These are phyloP conservation scores for Xiphophorus hellerii DNA, from an alignment of 2,113 vertebrate genomes.

Conservation along the genomic window DNA sequence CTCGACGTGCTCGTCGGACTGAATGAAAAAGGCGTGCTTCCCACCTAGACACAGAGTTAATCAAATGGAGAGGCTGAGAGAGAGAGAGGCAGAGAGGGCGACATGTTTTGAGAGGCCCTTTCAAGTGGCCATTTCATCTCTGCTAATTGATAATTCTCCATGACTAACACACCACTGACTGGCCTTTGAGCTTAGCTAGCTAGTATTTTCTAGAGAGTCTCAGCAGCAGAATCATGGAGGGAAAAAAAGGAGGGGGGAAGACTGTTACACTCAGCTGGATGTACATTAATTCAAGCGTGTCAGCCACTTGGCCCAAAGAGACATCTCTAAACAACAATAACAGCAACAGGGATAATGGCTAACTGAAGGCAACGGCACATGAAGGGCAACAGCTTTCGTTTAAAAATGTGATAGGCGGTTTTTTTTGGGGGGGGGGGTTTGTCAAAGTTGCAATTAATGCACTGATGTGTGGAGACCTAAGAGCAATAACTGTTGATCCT, in stretches of 20 bases:
- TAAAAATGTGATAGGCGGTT: not conserved
- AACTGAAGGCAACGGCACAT: slow-evolving; percentile 15
- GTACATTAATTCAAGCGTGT: slow-evolving; percentile 31
- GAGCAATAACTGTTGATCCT: not conserved
- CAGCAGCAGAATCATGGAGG: slow-evolving; percentile 19
- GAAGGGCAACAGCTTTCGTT: slow-evolving; percentile 1
- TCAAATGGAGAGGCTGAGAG: slow-evolving; percentile 52
- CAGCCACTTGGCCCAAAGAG: slow-evolving; percentile 34
- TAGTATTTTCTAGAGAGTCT: slow-evolving; percentile 68
- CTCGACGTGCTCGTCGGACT: slow-evolving; percentile 34
- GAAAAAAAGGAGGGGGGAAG: slow-evolving; percentile 2
- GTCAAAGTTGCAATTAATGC: not conserved
- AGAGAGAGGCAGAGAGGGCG: slow-evolving; percentile 45
- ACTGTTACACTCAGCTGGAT: slow-evolving; percentile 43
- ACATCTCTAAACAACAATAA: slow-evolving; percentile 22
- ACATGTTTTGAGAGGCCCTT: slow-evolving; percentile 71
- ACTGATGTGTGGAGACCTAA: not conserved
- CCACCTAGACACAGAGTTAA: slow-evolving; percentile 33
- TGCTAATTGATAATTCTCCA: slow-evolving; percentile 77
- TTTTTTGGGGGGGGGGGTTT: not conserved
- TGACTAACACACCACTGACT: slow-evolving; percentile 67
- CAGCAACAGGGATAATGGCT: slow-evolving; percentile 25
- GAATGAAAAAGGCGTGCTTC: slow-evolving; percentile 48
- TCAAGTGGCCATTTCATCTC: slow-evolving; percentile 77
- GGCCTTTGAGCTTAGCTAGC: slow-evolving; percentile 65